Evolutionary conservation across 1,140 invertebrate species (phyloP).

Genomic region (Luehdorfia chinensis): DNA sequence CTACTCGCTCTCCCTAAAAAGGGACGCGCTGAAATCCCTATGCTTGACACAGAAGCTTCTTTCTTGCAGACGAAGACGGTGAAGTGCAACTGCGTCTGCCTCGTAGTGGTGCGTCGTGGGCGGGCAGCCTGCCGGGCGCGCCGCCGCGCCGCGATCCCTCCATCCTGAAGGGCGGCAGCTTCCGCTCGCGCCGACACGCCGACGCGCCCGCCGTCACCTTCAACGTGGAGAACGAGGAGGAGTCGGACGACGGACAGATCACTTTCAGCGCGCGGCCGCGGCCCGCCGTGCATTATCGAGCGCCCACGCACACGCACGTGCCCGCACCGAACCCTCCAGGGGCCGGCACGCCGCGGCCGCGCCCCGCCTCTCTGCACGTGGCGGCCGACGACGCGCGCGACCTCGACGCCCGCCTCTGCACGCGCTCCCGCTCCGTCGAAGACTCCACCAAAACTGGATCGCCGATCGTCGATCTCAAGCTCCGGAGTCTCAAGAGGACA

Average conservation of each 20-base stretch:
- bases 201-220: slow-evolving; percentile 55
- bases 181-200: slow-evolving; percentile 26
- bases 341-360: slow-evolving; percentile 22
- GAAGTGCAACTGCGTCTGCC: slow-evolving; percentile 30
- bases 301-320: no score
- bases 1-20: no score
- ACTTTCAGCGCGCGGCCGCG: slow-evolving; percentile 44
- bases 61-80: slow-evolving; percentile 53
- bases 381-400: slow-evolving; percentile 35
- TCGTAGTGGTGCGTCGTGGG: slow-evolving; percentile 18
- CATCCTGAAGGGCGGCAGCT: slow-evolving; percentile 30
- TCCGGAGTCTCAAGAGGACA: slow-evolving; percentile 42
- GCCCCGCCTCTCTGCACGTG: slow-evolving; percentile 52
- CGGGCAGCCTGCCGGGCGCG: slow-evolving; percentile 13
- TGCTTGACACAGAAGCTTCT: slow-evolving; percentile 26
- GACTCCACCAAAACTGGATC: slow-evolving; percentile 38
- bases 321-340: not conserved
- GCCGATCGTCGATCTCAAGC: slow-evolving; percentile 41
- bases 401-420: slow-evolving; percentile 26
- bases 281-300: slow-evolving; percentile 21
- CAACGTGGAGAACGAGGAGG: slow-evolving; percentile 56
- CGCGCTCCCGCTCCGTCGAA: slow-evolving; percentile 48
- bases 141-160: slow-evolving; percentile 29
- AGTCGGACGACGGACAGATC: slow-evolving; percentile 50
- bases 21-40: no score